Evolutionary conservation across 2,888 invertebrate species (phyloP), one percentile per base, ranked within the genome.

Genomic region (Uloborus plumipes): DNA sequence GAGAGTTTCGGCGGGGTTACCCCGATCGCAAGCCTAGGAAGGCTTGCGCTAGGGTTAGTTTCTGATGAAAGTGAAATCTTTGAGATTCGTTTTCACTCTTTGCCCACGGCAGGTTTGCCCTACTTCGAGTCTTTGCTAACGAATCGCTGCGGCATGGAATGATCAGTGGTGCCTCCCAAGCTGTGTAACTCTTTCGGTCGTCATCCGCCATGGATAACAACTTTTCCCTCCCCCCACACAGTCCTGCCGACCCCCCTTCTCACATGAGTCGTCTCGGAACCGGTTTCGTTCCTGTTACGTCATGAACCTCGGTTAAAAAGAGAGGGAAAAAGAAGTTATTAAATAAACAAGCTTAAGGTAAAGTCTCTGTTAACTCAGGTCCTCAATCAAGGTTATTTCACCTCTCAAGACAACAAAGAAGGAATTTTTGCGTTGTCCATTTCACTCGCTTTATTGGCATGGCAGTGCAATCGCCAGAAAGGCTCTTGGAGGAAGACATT

Each of bases 161-260:
- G 77, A 58, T 18, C n/a, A 39, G 53, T 67, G 47, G 51, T 67
- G 55, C 51, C 26, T 79, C 67, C 22, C 47, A 31, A 66, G 67
- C 50, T 22, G 69, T 62, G 79, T 74, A 80, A 80, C 80, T 80
- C 80, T 80, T 80, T 80, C 80, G 62, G 61, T 67, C 55, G 58
- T 9, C 18, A 16, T 31, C 65, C 74, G 80, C 80, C 80, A 80
- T 80, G 80, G 80, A 74, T 80, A 80, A 74, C 80, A 61, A 74
- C 80, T 80, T 78, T 74, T 50, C 49, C 22, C 78, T 47, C 64
- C 71, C 49, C 49, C 55, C 20, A 49, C 39, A 18, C 14, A 18
- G 7, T 22, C 49, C 15, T 15, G 39, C 53, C 53, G 20, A 53
- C 65, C 70, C 53, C 70, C 61, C 66, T 53, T 62, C 53, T 26